Conservation (phyloP, 1,140 invertebrate genomes). For the Drosophila repletoides region DNA sequence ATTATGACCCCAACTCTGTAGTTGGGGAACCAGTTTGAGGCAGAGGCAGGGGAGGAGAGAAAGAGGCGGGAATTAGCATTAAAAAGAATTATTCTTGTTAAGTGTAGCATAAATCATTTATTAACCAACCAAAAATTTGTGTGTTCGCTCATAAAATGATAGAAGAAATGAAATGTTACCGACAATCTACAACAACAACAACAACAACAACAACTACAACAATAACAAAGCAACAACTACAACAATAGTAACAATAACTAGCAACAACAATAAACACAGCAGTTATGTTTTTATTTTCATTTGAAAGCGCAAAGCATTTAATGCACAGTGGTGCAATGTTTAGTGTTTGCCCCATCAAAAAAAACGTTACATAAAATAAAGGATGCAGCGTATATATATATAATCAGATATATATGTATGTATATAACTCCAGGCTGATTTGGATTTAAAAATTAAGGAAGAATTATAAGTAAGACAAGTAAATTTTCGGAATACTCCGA, state of each 20-base stretch:
- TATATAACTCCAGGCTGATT: no score
- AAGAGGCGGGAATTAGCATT: constrained; percentile 10
- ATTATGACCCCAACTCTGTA: constrained; percentile 16
- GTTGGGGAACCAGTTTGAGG: constrained; percentile 35
- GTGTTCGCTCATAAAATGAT: constrained; percentile 24
- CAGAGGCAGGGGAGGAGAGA: neutral
- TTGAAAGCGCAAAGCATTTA: constrained; percentile 31
- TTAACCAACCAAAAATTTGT: constrained; percentile 22
- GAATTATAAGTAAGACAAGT: no score
- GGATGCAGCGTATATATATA: no score
- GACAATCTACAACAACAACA: constrained; percentile 27
- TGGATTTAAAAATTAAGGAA: no score
- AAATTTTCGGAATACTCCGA: no score
- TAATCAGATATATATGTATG: no score
- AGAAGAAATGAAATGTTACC: constrained; percentile 56
- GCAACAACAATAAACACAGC: constrained; percentile 19
- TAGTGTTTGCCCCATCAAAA: no score
- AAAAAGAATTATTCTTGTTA: constrained; percentile 50
- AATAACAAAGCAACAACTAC: constrained; percentile 39
- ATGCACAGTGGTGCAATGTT: constrained; percentile 16
- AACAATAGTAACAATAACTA: neutral
- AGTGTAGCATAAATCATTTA: constrained; percentile 38
- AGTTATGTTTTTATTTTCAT: constrained; percentile 49
- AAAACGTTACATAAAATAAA: no score
- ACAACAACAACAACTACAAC: constrained; percentile 20